phyloP scores from a whole-genome alignment of 1,140 invertebrate species.

The Eciton burchellii region DNA sequence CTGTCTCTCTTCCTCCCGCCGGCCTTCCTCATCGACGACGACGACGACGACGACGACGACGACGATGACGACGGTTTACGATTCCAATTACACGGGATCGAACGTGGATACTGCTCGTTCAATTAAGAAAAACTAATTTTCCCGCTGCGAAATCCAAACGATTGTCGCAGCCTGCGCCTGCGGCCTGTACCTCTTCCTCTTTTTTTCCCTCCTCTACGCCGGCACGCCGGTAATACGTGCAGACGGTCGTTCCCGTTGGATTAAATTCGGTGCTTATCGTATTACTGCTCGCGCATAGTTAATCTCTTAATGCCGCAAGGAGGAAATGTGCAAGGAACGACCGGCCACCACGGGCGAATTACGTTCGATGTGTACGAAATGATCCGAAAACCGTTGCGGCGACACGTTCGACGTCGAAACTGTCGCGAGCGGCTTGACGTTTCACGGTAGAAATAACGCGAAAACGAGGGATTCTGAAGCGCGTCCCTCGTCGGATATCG shows the following conservation, averaged over 20 bases:
- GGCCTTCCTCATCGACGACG: not conserved
- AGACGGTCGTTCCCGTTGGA: slow-evolving; percentile 66
- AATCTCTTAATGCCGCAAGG: slow-evolving; percentile 77
- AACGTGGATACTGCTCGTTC: slow-evolving; percentile 72
- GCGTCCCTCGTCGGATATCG: not conserved
- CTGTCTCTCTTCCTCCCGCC: not conserved
- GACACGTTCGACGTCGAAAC: not conserved
- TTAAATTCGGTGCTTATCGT: slow-evolving; percentile 80
- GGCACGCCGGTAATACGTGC: slow-evolving; percentile 60
- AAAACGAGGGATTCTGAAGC: not conserved
- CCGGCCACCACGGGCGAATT: not conserved
- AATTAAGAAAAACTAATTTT: slow-evolving; percentile 83
- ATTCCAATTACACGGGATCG: slow-evolving; percentile 79
- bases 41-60: no score
- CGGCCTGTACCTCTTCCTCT: no score
- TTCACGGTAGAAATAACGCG: not conserved
- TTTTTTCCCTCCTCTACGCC: slow-evolving; percentile 35
- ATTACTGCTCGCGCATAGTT: slow-evolving; percentile 65
- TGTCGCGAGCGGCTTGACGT: not conserved
- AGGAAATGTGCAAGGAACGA: slow-evolving; percentile 19
- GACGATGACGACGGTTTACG: slow-evolving; percentile 70
- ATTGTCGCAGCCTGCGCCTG: slow-evolving; percentile 52
- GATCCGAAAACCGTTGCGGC: not conserved
- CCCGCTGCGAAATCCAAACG: slow-evolving; percentile 67
- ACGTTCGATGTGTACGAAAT: not conserved